These are phyloP conservation scores for Seriola aureovittata DNA, from an alignment of 2,113 vertebrate species.

Conservation along the genomic window DNA sequence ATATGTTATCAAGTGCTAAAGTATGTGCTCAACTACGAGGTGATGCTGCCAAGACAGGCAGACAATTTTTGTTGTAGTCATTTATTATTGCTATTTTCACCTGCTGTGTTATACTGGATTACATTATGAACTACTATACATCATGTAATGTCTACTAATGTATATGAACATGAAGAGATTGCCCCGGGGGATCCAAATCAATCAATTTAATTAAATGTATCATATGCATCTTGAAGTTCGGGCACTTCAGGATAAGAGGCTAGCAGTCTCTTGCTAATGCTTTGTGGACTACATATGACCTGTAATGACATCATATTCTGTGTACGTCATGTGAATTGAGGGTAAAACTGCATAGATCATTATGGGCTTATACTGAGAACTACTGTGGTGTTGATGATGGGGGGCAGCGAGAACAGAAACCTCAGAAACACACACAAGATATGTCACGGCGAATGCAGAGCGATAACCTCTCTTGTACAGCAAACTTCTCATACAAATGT, in stretches of 20 bases:
- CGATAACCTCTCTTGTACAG: constrained; percentile 80
- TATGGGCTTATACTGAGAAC: constrained; percentile 64
- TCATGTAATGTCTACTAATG: constrained; percentile 45
- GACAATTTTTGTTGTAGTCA: constrained; percentile 60
- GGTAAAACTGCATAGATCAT: constrained; percentile 83
- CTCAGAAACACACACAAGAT: constrained; percentile 88
- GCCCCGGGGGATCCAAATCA: constrained; percentile 49
- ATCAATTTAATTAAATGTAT: constrained; percentile 38
- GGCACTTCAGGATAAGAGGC: constrained; percentile 77
- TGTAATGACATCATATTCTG: constrained; percentile 69
- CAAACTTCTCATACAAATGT: constrained; percentile 86
- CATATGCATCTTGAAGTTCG: constrained; percentile 54
- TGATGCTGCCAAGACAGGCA: constrained; percentile 62
- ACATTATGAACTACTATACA: constrained; percentile 55
- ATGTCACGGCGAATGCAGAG: constrained; percentile 91
- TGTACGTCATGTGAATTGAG: constrained; percentile 43
- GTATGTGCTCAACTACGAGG: constrained; percentile 75
- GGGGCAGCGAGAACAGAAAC: constrained; percentile 47
- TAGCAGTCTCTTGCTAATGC: constrained; percentile 80
- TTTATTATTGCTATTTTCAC: constrained; percentile 84
- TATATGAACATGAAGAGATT: constrained; percentile 56
- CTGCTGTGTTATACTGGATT: constrained; percentile 73
- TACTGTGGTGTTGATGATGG: constrained; percentile 59
- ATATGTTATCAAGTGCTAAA: constrained; percentile 82
- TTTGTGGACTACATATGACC: constrained; percentile 28